Base-by-base conservation (phyloP, 2,888 invertebrate genomes). In the Prenolepis imparis region DNA sequence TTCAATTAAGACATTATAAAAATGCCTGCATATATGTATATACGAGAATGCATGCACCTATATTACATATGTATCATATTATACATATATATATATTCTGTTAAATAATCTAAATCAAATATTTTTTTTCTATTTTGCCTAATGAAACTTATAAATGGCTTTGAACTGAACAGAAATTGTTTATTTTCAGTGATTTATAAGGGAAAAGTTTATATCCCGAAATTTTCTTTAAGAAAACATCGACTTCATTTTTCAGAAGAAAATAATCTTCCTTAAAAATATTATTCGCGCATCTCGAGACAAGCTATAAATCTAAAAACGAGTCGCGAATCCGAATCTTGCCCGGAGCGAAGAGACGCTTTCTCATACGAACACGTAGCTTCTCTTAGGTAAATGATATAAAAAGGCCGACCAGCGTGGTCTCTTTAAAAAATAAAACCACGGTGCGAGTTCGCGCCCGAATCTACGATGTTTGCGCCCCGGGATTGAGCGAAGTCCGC, bases 391-490 rank as follows among this genome's bases (percentile, higher is more conserved):
- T 59, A 61, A 52, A 21, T 77, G 12, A 11, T 24, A 21, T n/a
- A 52, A n/a, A 55, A 21, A 55, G 21, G 9, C 11, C 24, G 21
- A 57, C 64, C 39, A 24, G 18, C 36, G 28, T 36, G n/a, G 39
- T 59, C 86, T 83, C 83, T 90, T 90, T 83, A 90, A 90, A 90
- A 88, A 90, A 88, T 90, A 88, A 91, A 86, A 84, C 18, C 84
- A 84, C 77, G 64, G 68, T 82, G 48, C 87, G 83, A 83, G n/a
- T 52, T 52, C 52, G 52, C 52, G 8, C n/a, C 84, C 84, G 67
- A 77, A 78, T 85, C 85, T 82, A 74, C 61, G 74, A 36, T 90
- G 89, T 90, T 89, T 90, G 83, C 87, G 52, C 77, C 78, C 70
- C 48, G 82, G 70, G 72, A 61, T 55, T 28, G 73, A 55, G 59